Conservation (phyloP, 2,888 invertebrate species). For the Pristionchus fissidentatus region DNA sequence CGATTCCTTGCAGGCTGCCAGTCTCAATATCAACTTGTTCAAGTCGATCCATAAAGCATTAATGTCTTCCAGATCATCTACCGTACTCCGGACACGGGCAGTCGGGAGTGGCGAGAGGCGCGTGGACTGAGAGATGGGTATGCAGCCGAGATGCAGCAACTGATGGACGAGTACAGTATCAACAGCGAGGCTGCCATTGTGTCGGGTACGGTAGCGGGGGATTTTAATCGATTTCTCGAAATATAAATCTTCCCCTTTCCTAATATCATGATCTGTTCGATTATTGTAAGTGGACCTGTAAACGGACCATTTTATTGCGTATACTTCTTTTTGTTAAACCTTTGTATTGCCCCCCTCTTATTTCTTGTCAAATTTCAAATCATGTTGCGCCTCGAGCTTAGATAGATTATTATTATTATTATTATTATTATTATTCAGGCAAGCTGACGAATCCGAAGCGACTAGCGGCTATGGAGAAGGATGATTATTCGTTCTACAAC, state of each 20-base stretch:
- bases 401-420: too few relatives aligned
- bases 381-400: too few relatives aligned
- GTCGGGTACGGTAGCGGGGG: slow-evolving; percentile 51
- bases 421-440: too few relatives aligned
- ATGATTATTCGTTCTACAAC: slow-evolving; percentile 72
- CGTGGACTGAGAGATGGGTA: slow-evolving; percentile 53
- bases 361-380: too few relatives aligned
- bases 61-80: slow-evolving; percentile 29
- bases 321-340: too few relatives aligned
- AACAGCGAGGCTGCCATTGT: slow-evolving; percentile 68
- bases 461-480: slow-evolving; percentile 66
- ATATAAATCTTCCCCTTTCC: background rate
- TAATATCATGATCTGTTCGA: too few relatives aligned
- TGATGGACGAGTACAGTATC: slow-evolving; percentile 71
- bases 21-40: too few relatives aligned
- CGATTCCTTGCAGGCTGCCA: too few relatives aligned
- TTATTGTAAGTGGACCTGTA: too few relatives aligned
- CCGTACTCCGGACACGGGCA: background rate
- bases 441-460: slow-evolving; percentile 52
- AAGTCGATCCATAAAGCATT: too few relatives aligned
- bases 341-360: too few relatives aligned
- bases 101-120: slow-evolving; percentile 26
- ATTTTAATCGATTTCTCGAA: background rate
- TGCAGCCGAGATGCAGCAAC: slow-evolving; percentile 61
- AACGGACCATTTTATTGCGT: too few relatives aligned